phyloP scores from a whole-genome alignment of 2,888 invertebrate genomes.

The Torymus texanus region DNA sequence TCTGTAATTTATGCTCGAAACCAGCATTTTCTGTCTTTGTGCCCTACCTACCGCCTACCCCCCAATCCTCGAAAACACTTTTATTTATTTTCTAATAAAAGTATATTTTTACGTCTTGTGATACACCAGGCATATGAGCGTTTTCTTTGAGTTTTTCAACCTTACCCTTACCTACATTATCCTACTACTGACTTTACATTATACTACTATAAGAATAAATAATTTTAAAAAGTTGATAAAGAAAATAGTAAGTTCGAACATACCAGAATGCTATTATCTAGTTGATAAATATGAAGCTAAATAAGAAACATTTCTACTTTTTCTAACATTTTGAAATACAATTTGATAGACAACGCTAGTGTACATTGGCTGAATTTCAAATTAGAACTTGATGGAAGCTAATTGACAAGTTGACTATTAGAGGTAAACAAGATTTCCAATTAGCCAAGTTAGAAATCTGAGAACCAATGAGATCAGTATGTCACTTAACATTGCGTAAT shows the following conservation, averaged over 20 bases:
- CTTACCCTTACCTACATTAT: neutral
- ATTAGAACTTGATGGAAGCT: neutral
- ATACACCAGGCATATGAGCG: slow-evolving; percentile 61
- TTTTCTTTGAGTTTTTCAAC: slow-evolving; percentile 25
- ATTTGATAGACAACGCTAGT: no score
- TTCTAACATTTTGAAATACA: no score
- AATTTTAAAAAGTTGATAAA: no score
- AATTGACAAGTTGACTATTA: slow-evolving; percentile 1
- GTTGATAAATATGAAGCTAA: no score
- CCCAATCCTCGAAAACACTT: slow-evolving; percentile 59
- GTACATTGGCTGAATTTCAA: no score
- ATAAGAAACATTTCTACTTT: no score
- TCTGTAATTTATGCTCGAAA: slow-evolving; percentile 26
- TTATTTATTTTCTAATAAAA: slow-evolving; percentile 74
- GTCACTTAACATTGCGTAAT: neutral
- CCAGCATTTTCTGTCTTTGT: neutral
- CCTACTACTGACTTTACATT: neutral
- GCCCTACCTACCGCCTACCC: slow-evolving; percentile 31
- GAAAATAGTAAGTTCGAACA: no score
- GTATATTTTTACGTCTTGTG: slow-evolving; percentile 70
- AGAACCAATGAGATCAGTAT: neutral
- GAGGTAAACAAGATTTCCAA: neutral
- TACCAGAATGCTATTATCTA: no score
- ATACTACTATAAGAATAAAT: no score
- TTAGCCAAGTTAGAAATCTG: neutral